Evolutionary conservation across 2,113 vertebrate genomes (phyloP), one percentile per base, ranked within the genome.

Genomic region (Callipepla californica): DNA sequence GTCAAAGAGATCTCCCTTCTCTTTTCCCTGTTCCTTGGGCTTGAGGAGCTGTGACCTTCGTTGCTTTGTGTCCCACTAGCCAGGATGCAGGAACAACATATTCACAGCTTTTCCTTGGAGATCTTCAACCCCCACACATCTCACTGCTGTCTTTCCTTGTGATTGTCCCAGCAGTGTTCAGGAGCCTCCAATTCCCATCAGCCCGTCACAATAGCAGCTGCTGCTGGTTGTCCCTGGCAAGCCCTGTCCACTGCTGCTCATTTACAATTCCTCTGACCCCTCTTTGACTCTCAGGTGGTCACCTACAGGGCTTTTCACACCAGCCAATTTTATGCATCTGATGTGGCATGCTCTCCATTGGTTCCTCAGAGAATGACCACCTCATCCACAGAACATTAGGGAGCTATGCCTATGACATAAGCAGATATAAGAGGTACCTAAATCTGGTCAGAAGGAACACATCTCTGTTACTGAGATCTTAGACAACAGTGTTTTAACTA

Each of bases 331-430:
- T 22, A 76, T 47, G 26, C 15, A 40, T 59, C 38, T 61, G 42
- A 7, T 1, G 2, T 28, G 32, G 6, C 18, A 4, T 4, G 15
- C 3, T 65, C 15, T 58, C 58, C 30, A 18, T 12, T 22, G 32
- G 44, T 13, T 65, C 13, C 63, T 45, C 28, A 1, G 7, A 40
- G n/a, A n/a, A 11, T 1, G 2, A 14, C 34, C 2, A 1, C 32
- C 21, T 57, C 18, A 48, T 23, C n/a, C 47, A 11, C 65, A 51
- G 50, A 53, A 23, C 13, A 10, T 20, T 13, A 18, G 15, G 16
- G 19, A 76, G 15, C 34, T 68, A 23, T 62, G 62, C 30, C 32
- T 76, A 25, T 32, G 28, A 36, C 28, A 36, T 18, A 57, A 26
- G 15, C 44, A 65, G 48, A 20, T 51, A 14, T 32, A 44, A 15